These are phyloP conservation scores for Stenotaenia linearis DNA, from an alignment of 2,888 invertebrate species.

Conservation along the genomic window DNA sequence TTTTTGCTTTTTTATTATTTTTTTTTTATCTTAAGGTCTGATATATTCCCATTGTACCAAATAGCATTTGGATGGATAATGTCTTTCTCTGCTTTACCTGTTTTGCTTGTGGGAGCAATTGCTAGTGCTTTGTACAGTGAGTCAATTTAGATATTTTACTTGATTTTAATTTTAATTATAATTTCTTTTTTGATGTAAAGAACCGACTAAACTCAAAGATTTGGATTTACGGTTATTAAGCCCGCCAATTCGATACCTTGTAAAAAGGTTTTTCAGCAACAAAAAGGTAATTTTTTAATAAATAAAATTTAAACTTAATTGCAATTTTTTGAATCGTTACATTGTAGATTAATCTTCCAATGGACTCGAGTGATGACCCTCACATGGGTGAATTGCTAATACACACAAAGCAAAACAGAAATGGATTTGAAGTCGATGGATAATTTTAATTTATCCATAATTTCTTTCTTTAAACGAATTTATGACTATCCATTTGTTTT, in stretches of 20 bases:
- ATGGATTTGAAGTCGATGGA: too few species aligned
- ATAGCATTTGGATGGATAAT: not conserved
- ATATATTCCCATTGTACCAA: not conserved
- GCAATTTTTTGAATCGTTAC: too few species aligned
- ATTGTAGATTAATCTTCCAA: not conserved
- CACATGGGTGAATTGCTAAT: too few species aligned
- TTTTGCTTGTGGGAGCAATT: not conserved
- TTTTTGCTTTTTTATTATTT: not conserved
- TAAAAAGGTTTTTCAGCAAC: not conserved
- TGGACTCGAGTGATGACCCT: not conserved
- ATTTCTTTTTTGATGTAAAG: not conserved
- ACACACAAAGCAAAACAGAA: too few species aligned
- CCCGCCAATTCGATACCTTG: not conserved
- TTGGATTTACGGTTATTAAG: not conserved
- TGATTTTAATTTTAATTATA: not conserved
- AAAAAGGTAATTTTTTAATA: not conserved
- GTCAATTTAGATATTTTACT: not conserved
- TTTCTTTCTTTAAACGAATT: too few species aligned
- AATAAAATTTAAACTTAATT: too few species aligned
- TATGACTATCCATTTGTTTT: too few species aligned
- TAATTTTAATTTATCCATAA: too few species aligned
- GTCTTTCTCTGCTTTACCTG: not conserved
- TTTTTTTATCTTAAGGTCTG: not conserved
- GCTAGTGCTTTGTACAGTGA: not conserved
- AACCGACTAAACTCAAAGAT: not conserved